A percentile compares a stretch with the other conserved stretches of the same genome.
Conservation (phyloP, 2,797 vertebrate species). For the Protonibea diacanthus region DNA sequence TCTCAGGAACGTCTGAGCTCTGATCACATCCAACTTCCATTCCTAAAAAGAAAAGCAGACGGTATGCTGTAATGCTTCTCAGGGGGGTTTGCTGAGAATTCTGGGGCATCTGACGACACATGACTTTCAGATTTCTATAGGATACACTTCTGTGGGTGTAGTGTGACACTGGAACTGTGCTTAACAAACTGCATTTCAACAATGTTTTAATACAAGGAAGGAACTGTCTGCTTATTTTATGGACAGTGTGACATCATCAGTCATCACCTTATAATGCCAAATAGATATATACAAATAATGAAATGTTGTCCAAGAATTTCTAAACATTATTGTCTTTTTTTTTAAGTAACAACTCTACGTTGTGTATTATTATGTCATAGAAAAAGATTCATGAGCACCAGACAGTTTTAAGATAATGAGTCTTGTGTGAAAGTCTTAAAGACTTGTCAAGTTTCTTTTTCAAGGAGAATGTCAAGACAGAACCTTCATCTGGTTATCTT, state of each 20-base stretch:
- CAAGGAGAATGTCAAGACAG: not conserved
- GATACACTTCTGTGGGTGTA: no score
- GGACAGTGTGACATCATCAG: no score
- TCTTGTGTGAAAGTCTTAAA: not conserved
- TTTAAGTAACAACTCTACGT: not conserved
- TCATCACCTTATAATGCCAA: not conserved
- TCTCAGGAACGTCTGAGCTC: conserved; percentile 30
- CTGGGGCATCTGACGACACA: not conserved
- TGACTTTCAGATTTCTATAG: not conserved
- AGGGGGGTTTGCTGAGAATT: not conserved
- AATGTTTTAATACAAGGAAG: not conserved
- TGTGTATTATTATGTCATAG: not conserved
- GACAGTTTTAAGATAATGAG: not conserved
- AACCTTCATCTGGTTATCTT: not conserved
- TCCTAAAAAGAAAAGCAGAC: not conserved
- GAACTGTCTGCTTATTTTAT: not conserved
- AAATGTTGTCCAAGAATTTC: not conserved
- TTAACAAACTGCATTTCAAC: no score
- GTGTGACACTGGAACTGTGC: no score
- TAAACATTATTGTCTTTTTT: no score
- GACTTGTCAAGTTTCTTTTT: not conserved
- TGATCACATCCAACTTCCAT: conserved; percentile 21
- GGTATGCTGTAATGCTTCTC: not conserved
- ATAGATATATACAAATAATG: not conserved
- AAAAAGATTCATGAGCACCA: not conserved